Conservation (phyloP, 2,113 vertebrate species). For the Pseudolaguvia tuberculata region DNA sequence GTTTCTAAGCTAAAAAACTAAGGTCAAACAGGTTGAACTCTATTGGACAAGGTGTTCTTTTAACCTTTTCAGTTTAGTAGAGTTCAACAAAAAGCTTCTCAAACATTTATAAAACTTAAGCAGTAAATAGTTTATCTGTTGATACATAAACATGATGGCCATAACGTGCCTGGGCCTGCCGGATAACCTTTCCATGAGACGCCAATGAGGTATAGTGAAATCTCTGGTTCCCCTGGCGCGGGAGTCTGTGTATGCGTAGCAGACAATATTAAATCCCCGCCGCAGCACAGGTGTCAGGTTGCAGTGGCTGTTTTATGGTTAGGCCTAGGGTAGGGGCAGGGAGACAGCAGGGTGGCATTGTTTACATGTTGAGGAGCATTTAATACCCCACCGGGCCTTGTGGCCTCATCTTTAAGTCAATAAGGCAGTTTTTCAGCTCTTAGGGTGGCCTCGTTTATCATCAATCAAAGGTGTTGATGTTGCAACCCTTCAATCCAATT, state of each 20-base stretch:
- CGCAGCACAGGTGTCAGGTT: slow-evolving; percentile 46
- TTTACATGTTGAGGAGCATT: slow-evolving; percentile 42
- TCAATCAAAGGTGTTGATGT: slow-evolving; percentile 9
- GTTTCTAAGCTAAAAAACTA: slow-evolving; percentile 1
- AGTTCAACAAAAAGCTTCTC: neutral
- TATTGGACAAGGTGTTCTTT: neutral
- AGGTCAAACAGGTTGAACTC: slow-evolving; percentile 15
- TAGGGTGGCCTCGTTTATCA: slow-evolving; percentile 6
- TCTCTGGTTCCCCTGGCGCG: slow-evolving; percentile 43
- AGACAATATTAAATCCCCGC: slow-evolving; percentile 49
- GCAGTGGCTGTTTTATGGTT: slow-evolving; percentile 40
- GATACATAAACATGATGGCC: slow-evolving; percentile 24
- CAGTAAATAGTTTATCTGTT: slow-evolving; percentile 29
- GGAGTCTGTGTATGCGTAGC: slow-evolving; percentile 31
- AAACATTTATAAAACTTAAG: slow-evolving; percentile 16
- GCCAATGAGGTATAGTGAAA: slow-evolving; percentile 35
- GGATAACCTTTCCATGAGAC: slow-evolving; percentile 41
- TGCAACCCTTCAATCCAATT: slow-evolving; percentile 46
- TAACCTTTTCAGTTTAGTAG: slow-evolving; percentile 25
- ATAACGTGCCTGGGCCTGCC: slow-evolving; percentile 36
- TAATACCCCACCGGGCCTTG: slow-evolving; percentile 13
- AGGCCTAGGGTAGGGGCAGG: slow-evolving; percentile 26
- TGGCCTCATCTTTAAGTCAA: slow-evolving; percentile 11
- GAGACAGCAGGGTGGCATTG: slow-evolving; percentile 35
- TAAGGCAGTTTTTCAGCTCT: slow-evolving; percentile 2